A percentile compares a stretch with the other conserved stretches of the same genome.
These are phyloP conservation scores for Flexamia atlantica DNA, from an alignment of 2,888 invertebrate genomes.

Conservation along the genomic window DNA sequence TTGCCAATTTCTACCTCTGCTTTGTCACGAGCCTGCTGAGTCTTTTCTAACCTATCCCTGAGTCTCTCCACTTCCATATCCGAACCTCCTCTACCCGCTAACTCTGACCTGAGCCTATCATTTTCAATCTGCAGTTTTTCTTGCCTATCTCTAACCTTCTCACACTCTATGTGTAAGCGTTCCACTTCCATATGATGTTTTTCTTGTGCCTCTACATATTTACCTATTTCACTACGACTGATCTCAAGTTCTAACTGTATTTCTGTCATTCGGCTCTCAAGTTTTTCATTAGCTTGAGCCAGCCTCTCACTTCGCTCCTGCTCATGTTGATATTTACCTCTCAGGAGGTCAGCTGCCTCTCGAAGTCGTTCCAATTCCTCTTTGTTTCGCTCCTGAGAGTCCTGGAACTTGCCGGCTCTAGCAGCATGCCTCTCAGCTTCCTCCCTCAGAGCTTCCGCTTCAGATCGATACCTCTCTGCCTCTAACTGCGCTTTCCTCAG, in stretches of 20 bases:
- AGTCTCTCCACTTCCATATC: slow-evolving; percentile 85
- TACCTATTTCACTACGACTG: slow-evolving; percentile 87
- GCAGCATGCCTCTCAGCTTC: slow-evolving; percentile 87
- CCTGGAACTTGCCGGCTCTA: slow-evolving; percentile 76
- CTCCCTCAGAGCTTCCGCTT: slow-evolving; percentile 87
- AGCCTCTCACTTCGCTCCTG: slow-evolving; percentile 86
- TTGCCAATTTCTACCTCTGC: slow-evolving; percentile 92
- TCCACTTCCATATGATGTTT: slow-evolving; percentile 89
- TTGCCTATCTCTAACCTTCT: slow-evolving; percentile 91
- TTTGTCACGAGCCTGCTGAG: slow-evolving; percentile 88
- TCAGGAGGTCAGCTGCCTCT: slow-evolving; percentile 81
- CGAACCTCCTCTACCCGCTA: slow-evolving; percentile 70
- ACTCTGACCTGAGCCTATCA: slow-evolving; percentile 85
- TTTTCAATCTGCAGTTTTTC: slow-evolving; percentile 91
- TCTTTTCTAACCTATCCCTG: slow-evolving; percentile 91
- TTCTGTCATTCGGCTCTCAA: slow-evolving; percentile 87
- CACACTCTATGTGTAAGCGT: slow-evolving; percentile 91
- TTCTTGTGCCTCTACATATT: slow-evolving; percentile 86
- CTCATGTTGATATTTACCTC: slow-evolving; percentile 88
- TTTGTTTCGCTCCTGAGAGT: slow-evolving; percentile 77
- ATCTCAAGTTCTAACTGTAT: slow-evolving; percentile 88
- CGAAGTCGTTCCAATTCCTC: slow-evolving; percentile 82
- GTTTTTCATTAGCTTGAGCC: slow-evolving; percentile 85
- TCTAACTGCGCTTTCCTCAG: slow-evolving; percentile 89
- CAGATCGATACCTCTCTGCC: slow-evolving; percentile 82